phyloP scores from a whole-genome alignment of 2,888 invertebrate genomes.

The Cheilosia variabilis region DNA sequence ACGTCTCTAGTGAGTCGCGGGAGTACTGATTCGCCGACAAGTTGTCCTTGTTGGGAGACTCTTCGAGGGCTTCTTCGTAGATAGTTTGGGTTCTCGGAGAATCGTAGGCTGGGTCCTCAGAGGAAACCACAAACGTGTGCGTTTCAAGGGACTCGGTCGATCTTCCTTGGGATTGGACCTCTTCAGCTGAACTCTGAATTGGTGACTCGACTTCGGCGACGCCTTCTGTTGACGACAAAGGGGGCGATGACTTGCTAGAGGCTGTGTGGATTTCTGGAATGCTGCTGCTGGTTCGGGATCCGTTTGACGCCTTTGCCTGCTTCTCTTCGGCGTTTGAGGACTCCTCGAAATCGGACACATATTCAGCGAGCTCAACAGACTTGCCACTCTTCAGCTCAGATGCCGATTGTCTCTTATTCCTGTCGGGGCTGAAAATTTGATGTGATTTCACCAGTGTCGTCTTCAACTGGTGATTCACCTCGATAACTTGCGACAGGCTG shows the following conservation, averaged over 20 bases:
- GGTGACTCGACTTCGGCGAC: slow-evolving; percentile 37
- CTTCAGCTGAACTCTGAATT: slow-evolving; percentile 34
- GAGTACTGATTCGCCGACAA: slow-evolving; percentile 69
- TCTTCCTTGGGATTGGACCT: slow-evolving; percentile 9
- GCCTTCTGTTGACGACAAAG: slow-evolving; percentile 40
- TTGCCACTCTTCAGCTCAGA: background rate
- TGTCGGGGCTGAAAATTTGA: slow-evolving; percentile 76
- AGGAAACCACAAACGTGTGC: slow-evolving; percentile 52
- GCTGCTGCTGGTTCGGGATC: slow-evolving; percentile 49
- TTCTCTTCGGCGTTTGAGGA: slow-evolving; percentile 45
- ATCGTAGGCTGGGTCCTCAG: slow-evolving; percentile 17
- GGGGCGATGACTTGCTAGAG: slow-evolving; percentile 14
- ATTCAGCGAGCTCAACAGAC: slow-evolving; percentile 43
- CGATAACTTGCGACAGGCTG: slow-evolving; percentile 80
- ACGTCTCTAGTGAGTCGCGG: slow-evolving; percentile 51
- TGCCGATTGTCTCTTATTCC: slow-evolving; percentile 22
- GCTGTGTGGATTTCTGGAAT: slow-evolving; percentile 41
- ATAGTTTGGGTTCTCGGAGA: slow-evolving; percentile 26
- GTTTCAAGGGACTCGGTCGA: slow-evolving; percentile 28
- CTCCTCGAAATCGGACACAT: slow-evolving; percentile 68
- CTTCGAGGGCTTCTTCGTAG: slow-evolving; percentile 56
- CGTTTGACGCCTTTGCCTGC: slow-evolving; percentile 12
- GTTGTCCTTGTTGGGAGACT: slow-evolving; percentile 74
- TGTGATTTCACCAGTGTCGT: slow-evolving; percentile 77
- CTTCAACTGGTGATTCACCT: slow-evolving; percentile 80